These are phyloP conservation scores for Psophia crepitans DNA, from an alignment of 2,113 vertebrate species.

Conservation along the genomic window DNA sequence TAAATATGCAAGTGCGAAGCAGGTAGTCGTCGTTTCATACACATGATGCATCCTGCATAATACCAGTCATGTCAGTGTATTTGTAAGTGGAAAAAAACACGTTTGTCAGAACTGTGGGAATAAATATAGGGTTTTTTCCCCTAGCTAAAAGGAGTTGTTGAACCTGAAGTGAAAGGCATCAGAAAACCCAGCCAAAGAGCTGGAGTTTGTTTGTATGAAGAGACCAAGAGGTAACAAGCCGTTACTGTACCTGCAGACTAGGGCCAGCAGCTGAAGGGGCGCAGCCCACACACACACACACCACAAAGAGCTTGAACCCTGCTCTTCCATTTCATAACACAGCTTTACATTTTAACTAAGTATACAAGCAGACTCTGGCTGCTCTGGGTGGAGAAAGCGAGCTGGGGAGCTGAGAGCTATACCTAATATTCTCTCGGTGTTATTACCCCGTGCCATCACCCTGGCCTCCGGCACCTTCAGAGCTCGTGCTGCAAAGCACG, in stretches of 20 bases:
- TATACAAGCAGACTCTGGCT: background rate
- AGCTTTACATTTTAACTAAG: background rate
- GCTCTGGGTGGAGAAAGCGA: background rate
- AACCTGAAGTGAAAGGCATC: background rate
- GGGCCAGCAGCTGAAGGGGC: background rate
- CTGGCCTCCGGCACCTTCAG: background rate
- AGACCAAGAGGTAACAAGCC: background rate
- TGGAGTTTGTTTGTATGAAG: background rate
- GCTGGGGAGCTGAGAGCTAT: background rate
- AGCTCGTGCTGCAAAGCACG: background rate
- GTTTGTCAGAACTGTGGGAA: background rate
- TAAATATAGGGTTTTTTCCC: background rate
- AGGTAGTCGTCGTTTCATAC: background rate
- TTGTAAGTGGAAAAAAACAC: background rate
- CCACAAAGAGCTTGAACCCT: background rate
- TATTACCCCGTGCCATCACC: background rate
- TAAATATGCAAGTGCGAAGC: background rate
- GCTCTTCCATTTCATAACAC: background rate
- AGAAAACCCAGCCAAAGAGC: background rate
- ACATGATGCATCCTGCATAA: fast-evolving
- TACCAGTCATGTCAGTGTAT: background rate
- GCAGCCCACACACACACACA: background rate
- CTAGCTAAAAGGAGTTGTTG: background rate
- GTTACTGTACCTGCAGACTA: background rate
- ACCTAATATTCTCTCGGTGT: background rate